These are phyloP conservation scores for Sympetrum striolatum DNA, from an alignment of 2,888 invertebrate species.

Conservation along the genomic window DNA sequence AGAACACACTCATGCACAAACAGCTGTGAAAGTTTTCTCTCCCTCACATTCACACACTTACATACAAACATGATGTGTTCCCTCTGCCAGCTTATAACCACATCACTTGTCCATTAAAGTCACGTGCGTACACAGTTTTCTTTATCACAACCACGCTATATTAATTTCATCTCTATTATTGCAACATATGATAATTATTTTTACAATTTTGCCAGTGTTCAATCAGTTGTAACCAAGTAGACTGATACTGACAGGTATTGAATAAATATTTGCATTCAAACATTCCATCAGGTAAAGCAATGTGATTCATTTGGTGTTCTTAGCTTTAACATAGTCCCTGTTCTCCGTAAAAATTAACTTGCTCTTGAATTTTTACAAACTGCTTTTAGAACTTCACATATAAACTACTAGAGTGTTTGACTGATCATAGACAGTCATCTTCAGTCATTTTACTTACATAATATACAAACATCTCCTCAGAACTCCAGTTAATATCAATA, in stretches of 20 bases:
- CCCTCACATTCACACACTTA: background rate
- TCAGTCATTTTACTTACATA: slow-evolving; percentile 18
- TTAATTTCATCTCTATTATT: slow-evolving; percentile 21
- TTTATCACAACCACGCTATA: slow-evolving; percentile 33
- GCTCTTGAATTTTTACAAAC: background rate
- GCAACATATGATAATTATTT: background rate
- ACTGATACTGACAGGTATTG: background rate
- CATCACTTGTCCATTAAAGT: slow-evolving; percentile 19
- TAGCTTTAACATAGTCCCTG: slow-evolving; percentile 16
- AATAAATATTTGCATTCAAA: background rate
- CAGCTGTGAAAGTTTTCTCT: background rate
- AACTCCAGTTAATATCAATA: background rate
- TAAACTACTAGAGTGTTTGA: background rate
- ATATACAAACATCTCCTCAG: background rate
- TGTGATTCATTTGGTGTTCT: background rate
- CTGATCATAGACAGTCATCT: background rate
- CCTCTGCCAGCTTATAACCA: background rate
- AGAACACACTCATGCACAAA: background rate
- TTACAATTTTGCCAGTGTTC: background rate
- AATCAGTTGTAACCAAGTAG: background rate
- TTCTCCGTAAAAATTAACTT: slow-evolving; percentile 29
- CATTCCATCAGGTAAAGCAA: background rate
- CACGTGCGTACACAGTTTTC: slow-evolving; percentile 30
- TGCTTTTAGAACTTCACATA: background rate
- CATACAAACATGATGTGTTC: background rate